Percentiles rank a stretch among this genome's conserved stretches.
These are phyloP conservation scores for Macroteleia sp. DNA, from an alignment of 2,888 invertebrate species.

Conservation along the genomic window DNA sequence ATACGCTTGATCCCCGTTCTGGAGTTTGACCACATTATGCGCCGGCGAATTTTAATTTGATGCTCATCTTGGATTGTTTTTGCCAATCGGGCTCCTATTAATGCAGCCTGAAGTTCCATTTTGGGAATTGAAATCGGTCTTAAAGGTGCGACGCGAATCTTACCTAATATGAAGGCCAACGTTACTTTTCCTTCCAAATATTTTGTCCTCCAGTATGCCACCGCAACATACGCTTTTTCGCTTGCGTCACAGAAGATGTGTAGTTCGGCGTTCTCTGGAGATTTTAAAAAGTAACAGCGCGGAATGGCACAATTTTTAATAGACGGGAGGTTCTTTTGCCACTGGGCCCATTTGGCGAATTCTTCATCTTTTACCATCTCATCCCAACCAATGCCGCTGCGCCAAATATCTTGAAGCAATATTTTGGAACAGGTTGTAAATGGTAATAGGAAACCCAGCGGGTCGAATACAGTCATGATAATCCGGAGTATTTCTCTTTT, in stretches of 20 bases:
- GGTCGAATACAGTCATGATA: slow-evolving; percentile 74
- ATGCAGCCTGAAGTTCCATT: slow-evolving; percentile 29
- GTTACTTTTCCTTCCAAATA: background rate
- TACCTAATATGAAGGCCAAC: slow-evolving; percentile 5
- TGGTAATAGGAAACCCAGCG: slow-evolving; percentile 69
- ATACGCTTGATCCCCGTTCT: background rate
- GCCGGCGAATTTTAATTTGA: background rate
- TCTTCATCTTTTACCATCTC: slow-evolving; percentile 29
- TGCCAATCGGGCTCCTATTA: slow-evolving; percentile 22
- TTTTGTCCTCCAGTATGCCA: slow-evolving; percentile 23
- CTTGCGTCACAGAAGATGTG: slow-evolving; percentile 29
- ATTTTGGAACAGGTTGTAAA: slow-evolving; percentile 65
- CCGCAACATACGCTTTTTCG: slow-evolving; percentile 11
- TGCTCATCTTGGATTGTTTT: slow-evolving; percentile 14
- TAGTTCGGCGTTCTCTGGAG: background rate
- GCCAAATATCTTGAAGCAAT: slow-evolving; percentile 70
- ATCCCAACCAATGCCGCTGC: slow-evolving; percentile 64
- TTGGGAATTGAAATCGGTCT: slow-evolving; percentile 14
- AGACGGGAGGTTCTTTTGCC: too few species aligned
- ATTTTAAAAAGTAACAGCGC: too few species aligned
- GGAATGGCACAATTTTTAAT: too few species aligned
- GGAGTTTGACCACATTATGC: slow-evolving; percentile 17
- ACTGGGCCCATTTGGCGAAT: too few species aligned
- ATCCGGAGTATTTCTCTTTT: slow-evolving; percentile 60
- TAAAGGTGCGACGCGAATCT: slow-evolving; percentile 16